Conservation (phyloP, 2,113 vertebrate genomes). For the Archilochus colubris region DNA sequence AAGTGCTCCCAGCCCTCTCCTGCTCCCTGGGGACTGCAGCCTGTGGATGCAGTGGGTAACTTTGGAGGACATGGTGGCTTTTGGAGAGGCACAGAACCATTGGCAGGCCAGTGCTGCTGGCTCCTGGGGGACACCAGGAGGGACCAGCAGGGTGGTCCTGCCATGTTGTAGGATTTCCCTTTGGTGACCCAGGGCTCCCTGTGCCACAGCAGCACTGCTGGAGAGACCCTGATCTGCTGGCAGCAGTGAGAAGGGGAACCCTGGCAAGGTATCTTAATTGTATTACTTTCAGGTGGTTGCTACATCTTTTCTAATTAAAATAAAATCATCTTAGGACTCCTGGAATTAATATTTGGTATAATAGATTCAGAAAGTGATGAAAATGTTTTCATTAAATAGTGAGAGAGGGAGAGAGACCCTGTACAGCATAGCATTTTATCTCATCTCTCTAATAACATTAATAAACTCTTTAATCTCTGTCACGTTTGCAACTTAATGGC, state of each 20-base stretch:
- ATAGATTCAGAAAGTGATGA: conserved; percentile 80
- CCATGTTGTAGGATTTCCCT: neutral
- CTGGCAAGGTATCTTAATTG: conserved; percentile 26
- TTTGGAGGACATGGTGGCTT: accelerated
- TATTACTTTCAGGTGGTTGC: conserved; percentile 68
- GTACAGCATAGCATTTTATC: conserved; percentile 80
- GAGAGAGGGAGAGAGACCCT: conserved; percentile 72
- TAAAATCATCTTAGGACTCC: conserved; percentile 73
- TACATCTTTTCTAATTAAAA: conserved; percentile 79
- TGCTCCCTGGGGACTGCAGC: neutral
- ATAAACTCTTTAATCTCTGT: conserved; percentile 83
- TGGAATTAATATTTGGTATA: conserved; percentile 75
- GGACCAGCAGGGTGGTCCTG: accelerated
- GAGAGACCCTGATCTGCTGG: accelerated
- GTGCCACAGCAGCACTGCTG: accelerated
- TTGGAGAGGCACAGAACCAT: neutral
- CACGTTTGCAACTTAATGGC: conserved; percentile 79
- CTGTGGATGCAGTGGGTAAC: accelerated
- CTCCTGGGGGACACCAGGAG: neutral
- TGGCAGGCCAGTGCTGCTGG: neutral
- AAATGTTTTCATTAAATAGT: conserved; percentile 80
- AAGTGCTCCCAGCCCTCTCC: neutral
- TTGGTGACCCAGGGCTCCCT: neutral
- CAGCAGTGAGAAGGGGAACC: neutral
- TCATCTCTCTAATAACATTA: conserved; percentile 79